phyloP scores from a whole-genome alignment of 2,797 vertebrate species.

The Sebastes alutus region DNA sequence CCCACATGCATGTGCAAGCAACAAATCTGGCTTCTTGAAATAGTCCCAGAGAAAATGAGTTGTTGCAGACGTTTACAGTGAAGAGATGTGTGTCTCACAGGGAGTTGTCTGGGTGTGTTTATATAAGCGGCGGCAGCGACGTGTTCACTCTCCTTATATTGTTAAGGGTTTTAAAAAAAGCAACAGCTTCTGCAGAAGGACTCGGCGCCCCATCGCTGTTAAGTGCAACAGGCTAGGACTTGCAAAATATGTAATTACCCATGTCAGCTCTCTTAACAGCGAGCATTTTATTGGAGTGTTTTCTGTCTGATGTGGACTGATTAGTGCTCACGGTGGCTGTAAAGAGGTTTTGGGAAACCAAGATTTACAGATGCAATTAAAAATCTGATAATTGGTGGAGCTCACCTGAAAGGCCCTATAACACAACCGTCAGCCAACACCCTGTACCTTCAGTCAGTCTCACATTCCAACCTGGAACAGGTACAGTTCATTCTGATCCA shows the following conservation, averaged over 20 bases:
- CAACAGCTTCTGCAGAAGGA: constrained; percentile 5
- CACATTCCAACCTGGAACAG: neutral
- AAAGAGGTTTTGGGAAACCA: neutral
- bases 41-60: constrained; percentile 71
- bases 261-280: constrained; percentile 33
- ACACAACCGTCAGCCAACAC: neutral
- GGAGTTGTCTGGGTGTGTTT: constrained; percentile 34
- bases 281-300: constrained; percentile 16
- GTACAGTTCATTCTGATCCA: neutral
- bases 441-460: neutral
- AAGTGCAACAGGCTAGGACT: constrained; percentile 44
- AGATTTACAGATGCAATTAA: constrained; percentile 38
- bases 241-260: constrained; percentile 63
- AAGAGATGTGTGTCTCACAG: constrained; percentile 7
- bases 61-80: constrained; percentile 21
- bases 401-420: neutral
- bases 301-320: neutral
- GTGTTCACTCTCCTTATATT: constrained; percentile 4
- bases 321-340: neutral
- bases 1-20: constrained; percentile 55
- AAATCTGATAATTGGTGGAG: neutral
- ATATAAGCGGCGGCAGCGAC: neutral
- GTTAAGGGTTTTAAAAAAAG: constrained; percentile 34
- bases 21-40: constrained; percentile 40
- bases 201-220: constrained; percentile 5